Percentiles rank a stretch among this genome's conserved stretches.
phyloP scores from a whole-genome alignment of 2,797 vertebrate species.

The Crocodylus rhombifer region DNA sequence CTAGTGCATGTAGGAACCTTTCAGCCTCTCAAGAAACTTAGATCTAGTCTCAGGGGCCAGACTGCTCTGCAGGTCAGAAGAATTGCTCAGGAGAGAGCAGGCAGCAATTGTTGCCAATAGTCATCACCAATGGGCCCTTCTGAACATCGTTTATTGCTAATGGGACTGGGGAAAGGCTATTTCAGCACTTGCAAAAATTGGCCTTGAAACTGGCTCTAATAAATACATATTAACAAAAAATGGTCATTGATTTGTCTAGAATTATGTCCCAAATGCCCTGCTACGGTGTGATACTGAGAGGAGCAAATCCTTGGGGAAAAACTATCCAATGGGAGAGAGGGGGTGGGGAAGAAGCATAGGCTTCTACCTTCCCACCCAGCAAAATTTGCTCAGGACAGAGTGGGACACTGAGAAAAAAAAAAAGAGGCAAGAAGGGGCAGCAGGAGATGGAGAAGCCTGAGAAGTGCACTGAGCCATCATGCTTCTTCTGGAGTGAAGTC shows the following conservation, averaged over 20 bases:
- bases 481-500: neutral
- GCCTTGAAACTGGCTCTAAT: neutral
- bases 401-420: accelerated
- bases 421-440: neutral
- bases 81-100: neutral
- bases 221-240: neutral
- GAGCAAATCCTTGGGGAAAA: neutral
- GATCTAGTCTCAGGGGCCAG: neutral
- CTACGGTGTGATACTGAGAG: neutral
- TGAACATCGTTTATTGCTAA: neutral
- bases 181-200: neutral
- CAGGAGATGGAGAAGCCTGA: neutral
- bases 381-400: too few relatives aligned
- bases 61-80: constrained; percentile 22
- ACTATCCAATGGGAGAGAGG: too few relatives aligned
- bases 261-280: accelerated
- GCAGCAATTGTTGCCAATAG: constrained; percentile 28
- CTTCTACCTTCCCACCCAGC: too few relatives aligned
- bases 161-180: neutral
- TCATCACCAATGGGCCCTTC: neutral
- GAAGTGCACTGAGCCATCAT: neutral
- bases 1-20: constrained; percentile 3
- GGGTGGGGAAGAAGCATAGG: neutral
- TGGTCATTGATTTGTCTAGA: neutral
- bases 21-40: neutral